Base-by-base conservation (phyloP, 2,888 invertebrate genomes). In the Drosophila quasianomalipes region DNA sequence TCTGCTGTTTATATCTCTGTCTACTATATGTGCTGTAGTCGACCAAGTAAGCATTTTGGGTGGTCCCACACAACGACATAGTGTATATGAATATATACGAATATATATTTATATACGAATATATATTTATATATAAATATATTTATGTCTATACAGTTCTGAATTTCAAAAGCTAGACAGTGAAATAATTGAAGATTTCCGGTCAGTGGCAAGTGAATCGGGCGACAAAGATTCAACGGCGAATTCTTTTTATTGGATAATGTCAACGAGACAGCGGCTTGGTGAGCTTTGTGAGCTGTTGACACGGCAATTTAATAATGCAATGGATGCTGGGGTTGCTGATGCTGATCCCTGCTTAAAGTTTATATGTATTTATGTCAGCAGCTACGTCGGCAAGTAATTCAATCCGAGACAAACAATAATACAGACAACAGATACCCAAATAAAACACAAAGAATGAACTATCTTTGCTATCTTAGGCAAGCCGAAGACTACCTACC, bases 171-270 rank as follows among this genome's bases (percentile, higher is more conserved):
- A 77, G 51, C 68, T 55, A 73, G 67, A 61, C 81, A 62, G 22
- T 37, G 39, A 52, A 44, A 68, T 88, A 83, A 85, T 85, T 85
- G 79, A 89, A 85, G 87, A 85, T 83, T 85, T 85, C 87, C 85
- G 81, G 89, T 79, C 74, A 59, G 53, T 70, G 28, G 19, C 26
- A 37, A 55, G 62, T 69, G 57, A 69, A 70, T 60, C 62, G 60
- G 62, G 58, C 64, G 63, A 63, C 65, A 71, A 71, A 62, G 80
- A 85, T 79, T 71, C 69, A 67, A 19, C n/a, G 67, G 68, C 65
- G 72, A 76, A 73, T 59, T 74, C 72, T 81, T 89, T 89, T 71
- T 86, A 85, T 85, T 85, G 81, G 77, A 85, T 85, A 85, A 85
- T 89, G 84, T 86, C 89, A 87, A 72, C 87, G 31, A 41, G 16